Evolutionary conservation across 1,140 invertebrate genomes (phyloP).

Genomic region (Proales similis): DNA sequence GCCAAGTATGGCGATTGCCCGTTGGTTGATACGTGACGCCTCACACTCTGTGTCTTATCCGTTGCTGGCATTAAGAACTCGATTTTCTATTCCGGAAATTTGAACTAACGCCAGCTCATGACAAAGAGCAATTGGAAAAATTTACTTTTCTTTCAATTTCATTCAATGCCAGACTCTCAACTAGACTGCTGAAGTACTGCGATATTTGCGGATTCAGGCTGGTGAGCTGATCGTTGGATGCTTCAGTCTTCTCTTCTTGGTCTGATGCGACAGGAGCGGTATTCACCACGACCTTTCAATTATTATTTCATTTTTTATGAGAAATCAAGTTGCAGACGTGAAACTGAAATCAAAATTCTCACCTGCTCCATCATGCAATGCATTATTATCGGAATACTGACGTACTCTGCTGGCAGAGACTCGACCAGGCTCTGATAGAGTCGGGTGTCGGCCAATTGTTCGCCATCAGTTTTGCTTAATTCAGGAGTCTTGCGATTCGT

Average conservation of each 20-base stretch:
- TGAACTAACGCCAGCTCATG: conserved; percentile 2
- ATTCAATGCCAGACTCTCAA: conserved; percentile 47
- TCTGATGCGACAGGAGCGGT: not conserved
- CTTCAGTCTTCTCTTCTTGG: conserved; percentile 43
- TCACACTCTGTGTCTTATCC: conserved; percentile 42
- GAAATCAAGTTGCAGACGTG: not conserved
- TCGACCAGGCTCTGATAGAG: conserved; percentile 52
- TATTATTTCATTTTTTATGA: not conserved
- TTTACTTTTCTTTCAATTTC: conserved; percentile 47
- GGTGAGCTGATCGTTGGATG: conserved; percentile 40
- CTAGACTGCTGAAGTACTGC: conserved; percentile 45
- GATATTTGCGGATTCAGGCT: conserved; percentile 44
- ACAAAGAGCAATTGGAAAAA: not conserved
- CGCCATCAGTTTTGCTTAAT: not conserved
- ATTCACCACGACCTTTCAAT: not conserved
- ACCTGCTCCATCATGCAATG: conserved; percentile 53
- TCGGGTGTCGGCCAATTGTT: conserved; percentile 44
- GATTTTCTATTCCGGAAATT: not conserved
- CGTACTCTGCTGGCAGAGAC: conserved; percentile 49
- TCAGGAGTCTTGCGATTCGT: not conserved
- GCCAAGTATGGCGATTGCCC: conserved; percentile 42
- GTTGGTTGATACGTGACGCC: conserved; percentile 39
- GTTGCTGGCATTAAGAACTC: conserved; percentile 41
- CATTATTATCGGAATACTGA: conserved; percentile 48
- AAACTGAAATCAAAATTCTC: not conserved